Evolutionary conservation across 2,888 invertebrate genomes (phyloP), one percentile per base, ranked within the genome.

Genomic region (Luperina testacea): DNA sequence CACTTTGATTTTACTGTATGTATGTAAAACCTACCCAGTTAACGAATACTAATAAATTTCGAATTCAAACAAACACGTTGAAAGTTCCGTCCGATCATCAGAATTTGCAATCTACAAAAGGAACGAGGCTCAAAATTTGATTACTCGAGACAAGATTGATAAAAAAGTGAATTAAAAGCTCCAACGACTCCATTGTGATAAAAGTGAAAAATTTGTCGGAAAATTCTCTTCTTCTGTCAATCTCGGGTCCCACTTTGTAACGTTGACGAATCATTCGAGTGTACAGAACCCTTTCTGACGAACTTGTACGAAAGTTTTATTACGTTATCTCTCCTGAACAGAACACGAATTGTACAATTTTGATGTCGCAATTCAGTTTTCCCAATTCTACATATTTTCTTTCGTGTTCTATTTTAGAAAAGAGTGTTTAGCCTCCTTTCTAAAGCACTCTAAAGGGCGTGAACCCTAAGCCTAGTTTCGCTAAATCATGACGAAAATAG

Each of bases 221-320:
- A 88, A 88, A 88, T 86, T 81, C 74, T 74, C 51, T 73, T 73
- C 51, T 80, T 88, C 87, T 81, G 89, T 92, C 91, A 90, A 91
- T 91, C 90, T 91, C 85, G 78, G 80, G 77, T 89, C 88, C 82
- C 83, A 89, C 88, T 91, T 90, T 88, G 87, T 91, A 88, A 88
- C 85, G 86, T 89, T 92, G 91, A 93, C 88, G 86, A 92, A 92
- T 91, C 88, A 87, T 88, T 88, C 84, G 70, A 82, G 75, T 79
- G 81, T 81, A 86, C 83, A 78, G 84, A 87, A 89, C 88, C 89
- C 87, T 89, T 89, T 88, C 80, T 75, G 71, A 77, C 73, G 79
- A 91, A 92, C 87, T 92, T 92, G 78, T 78, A 79, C 79, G 76
- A 84, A 92, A 92, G 90, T 92, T 93, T 92, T 91, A 93, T 92